These are phyloP conservation scores for Ascaphus truei DNA, from an alignment of 2,113 vertebrate species.

Conservation along the genomic window DNA sequence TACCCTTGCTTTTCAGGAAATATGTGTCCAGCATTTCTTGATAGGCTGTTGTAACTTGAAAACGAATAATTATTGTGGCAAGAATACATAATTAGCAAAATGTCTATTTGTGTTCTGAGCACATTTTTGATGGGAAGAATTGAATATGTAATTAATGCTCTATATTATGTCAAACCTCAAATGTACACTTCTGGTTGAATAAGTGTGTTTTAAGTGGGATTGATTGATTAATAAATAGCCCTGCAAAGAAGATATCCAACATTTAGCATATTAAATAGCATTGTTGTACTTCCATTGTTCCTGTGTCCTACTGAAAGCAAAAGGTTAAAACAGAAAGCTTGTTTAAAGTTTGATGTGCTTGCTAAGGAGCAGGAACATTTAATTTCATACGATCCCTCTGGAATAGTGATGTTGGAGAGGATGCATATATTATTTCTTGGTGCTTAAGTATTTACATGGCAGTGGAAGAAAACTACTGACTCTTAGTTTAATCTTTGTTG, in stretches of 20 bases:
- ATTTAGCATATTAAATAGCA: too few relatives aligned
- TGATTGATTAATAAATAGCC: too few relatives aligned
- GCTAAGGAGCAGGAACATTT: background rate
- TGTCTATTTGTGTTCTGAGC: too few relatives aligned
- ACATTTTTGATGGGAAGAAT: too few relatives aligned
- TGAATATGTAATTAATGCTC: too few relatives aligned
- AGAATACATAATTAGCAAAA: too few relatives aligned
- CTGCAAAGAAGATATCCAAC: too few relatives aligned
- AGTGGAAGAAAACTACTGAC: background rate
- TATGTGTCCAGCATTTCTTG: background rate
- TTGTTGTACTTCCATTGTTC: too few relatives aligned
- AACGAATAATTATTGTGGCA: background rate
- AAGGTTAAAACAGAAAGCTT: background rate
- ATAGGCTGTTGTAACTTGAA: background rate
- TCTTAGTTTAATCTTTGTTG: slow-evolving; percentile 18
- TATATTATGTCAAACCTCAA: too few relatives aligned
- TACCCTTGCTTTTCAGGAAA: background rate
- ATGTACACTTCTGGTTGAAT: too few relatives aligned
- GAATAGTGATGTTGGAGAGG: background rate
- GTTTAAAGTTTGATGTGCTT: slow-evolving; percentile 18
- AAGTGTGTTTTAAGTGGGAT: too few relatives aligned
- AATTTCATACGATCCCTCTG: background rate
- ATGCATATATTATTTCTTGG: background rate
- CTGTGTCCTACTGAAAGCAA: too few relatives aligned
- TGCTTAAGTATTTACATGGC: slow-evolving; percentile 28